phyloP scores from a whole-genome alignment of 2,797 vertebrate species.

The Pogoniulus pusillus region DNA sequence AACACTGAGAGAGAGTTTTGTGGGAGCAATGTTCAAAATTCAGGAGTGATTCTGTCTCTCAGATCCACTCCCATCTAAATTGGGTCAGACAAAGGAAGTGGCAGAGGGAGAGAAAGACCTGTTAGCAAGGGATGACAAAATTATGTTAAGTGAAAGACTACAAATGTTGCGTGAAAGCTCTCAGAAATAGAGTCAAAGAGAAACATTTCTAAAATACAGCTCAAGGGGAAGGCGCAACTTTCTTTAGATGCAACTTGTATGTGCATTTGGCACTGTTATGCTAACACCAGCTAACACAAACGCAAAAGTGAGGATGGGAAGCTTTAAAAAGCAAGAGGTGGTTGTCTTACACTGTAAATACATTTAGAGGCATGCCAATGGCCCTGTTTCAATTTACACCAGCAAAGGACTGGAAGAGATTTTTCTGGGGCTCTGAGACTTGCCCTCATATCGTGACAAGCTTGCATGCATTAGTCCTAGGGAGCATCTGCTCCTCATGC shows the following conservation, averaged over 20 bases:
- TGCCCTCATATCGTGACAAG: not conserved
- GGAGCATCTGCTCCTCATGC: constrained; percentile 18
- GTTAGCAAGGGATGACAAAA: not conserved
- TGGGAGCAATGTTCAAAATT: not conserved
- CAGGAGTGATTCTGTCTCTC: not conserved
- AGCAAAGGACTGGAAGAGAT: not conserved
- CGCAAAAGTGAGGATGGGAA: not conserved
- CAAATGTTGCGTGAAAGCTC: not conserved
- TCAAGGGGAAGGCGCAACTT: not conserved
- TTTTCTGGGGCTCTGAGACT: not conserved
- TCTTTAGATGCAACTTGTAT: constrained; percentile 22
- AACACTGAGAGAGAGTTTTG: not conserved
- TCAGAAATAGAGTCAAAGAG: not conserved
- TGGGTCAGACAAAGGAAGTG: not conserved
- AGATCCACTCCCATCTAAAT: not conserved
- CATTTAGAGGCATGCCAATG: not conserved
- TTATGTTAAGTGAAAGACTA: not conserved
- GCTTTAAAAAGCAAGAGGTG: constrained; percentile 13
- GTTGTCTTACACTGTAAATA: not conserved
- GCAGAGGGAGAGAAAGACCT: not conserved
- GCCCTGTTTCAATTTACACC: not conserved
- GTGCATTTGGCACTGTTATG: constrained; percentile 40
- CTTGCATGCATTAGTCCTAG: not conserved
- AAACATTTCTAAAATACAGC: constrained; percentile 1
- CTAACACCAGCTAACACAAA: constrained; percentile 22